These are phyloP conservation scores for Dufourea novaeangliae DNA, from an alignment of 1,140 invertebrate species.

Conservation along the genomic window DNA sequence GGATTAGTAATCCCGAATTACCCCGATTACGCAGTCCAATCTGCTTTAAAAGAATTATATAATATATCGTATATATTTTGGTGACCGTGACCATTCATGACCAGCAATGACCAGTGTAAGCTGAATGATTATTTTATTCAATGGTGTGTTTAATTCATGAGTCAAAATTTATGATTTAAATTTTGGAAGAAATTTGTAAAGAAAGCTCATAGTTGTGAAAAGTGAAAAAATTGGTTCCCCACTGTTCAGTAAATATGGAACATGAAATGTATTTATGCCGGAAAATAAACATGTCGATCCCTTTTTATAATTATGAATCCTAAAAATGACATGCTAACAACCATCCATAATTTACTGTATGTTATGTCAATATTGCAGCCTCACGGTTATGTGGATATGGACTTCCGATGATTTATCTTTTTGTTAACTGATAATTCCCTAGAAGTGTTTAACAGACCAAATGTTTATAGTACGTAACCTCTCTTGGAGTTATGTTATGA, in stretches of 20 bases:
- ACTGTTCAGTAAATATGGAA: neutral
- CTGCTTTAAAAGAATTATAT: too few species aligned
- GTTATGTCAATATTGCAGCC: neutral
- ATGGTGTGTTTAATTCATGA: too few species aligned
- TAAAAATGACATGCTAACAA: neutral
- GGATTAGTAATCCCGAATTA: too few species aligned
- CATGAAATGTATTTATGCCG: slow-evolving; percentile 6
- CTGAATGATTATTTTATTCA: too few species aligned
- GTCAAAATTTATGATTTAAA: too few species aligned
- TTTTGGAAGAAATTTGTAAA: neutral
- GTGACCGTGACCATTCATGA: too few species aligned
- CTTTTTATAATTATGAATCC: neutral
- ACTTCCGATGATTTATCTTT: neutral
- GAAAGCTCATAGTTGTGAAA: neutral
- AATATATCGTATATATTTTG: too few species aligned
- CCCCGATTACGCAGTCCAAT: too few species aligned
- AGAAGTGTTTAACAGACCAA: neutral
- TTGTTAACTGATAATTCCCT: neutral
- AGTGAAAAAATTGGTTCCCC: neutral
- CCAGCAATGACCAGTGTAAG: too few species aligned
- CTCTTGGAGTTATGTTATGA: neutral
- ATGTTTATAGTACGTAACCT: neutral
- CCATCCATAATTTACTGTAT: slow-evolving; percentile 3
- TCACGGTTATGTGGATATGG: neutral
- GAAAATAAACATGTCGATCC: neutral